Evolutionary conservation across 2,797 vertebrate genomes (phyloP).

Genomic region (Chelmon rostratus): DNA sequence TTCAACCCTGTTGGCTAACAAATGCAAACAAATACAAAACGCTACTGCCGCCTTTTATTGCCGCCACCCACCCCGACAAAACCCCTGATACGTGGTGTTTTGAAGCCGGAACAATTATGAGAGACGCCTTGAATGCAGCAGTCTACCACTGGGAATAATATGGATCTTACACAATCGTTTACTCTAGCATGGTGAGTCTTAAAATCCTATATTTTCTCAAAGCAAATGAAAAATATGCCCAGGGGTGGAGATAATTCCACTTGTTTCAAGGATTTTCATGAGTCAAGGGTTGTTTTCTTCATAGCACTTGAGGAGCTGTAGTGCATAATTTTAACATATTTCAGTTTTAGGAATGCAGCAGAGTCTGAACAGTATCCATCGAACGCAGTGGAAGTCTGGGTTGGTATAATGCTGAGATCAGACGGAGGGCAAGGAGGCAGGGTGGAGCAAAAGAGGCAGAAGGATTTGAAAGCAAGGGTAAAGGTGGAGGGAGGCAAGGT

Average conservation of each 20-base stretch:
- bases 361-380: neutral
- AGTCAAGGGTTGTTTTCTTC: conserved; percentile 1
- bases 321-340: neutral
- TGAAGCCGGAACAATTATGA: conserved; percentile 32
- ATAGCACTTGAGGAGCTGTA: neutral
- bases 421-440: neutral
- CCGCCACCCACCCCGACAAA: conserved; percentile 50
- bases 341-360: neutral
- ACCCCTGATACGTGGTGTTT: conserved; percentile 18
- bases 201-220: conserved; percentile 30
- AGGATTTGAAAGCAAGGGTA: neutral
- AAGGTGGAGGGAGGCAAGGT: neutral
- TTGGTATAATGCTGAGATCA: neutral
- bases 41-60: conserved; percentile 36
- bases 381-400: neutral
- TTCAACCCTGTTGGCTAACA: conserved; percentile 39
- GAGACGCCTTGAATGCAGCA: conserved; percentile 29
- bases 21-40: conserved; percentile 55
- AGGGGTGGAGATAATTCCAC: neutral
- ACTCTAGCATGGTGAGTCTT: conserved; percentile 2
- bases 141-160: conserved; percentile 33
- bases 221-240: conserved; percentile 1
- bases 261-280: neutral
- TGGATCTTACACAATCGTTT: conserved; percentile 31
- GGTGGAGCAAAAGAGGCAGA: neutral